Evolutionary conservation across 2,113 vertebrate genomes (phyloP).

Genomic region (Erythrocercus mccallii): DNA sequence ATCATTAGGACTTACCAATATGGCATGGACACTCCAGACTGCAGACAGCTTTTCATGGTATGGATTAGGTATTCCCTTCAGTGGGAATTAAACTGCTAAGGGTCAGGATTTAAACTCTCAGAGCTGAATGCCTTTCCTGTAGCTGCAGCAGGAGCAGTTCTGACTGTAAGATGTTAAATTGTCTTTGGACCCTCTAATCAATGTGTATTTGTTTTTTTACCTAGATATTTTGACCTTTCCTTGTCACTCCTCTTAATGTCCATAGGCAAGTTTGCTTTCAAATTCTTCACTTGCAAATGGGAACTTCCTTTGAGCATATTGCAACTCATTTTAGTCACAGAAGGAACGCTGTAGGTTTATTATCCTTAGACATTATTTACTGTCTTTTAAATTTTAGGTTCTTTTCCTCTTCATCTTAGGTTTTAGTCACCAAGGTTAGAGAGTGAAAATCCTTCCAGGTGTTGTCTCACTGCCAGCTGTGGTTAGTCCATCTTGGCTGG

Average conservation of each 20-base stretch:
- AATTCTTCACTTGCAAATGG: background rate
- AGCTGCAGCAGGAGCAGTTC: background rate
- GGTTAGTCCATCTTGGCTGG: background rate
- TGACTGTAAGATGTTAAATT: background rate
- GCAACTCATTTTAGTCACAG: background rate
- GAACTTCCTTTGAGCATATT: background rate
- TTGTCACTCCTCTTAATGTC: background rate
- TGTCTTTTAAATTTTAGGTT: background rate
- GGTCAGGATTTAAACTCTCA: background rate
- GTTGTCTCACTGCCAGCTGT: background rate
- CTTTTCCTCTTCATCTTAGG: background rate
- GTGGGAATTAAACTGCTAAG: background rate
- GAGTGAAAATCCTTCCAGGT: background rate
- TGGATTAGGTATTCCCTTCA: background rate
- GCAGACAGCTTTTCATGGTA: background rate
- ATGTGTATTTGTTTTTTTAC: background rate
- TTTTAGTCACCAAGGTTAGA: background rate
- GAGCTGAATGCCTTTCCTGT: background rate
- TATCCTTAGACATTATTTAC: background rate
- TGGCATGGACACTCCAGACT: background rate
- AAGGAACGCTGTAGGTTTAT: background rate
- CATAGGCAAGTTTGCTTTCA: background rate
- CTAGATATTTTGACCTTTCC: background rate
- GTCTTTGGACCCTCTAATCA: background rate
- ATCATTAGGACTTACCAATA: background rate